Evolutionary conservation across 92 coral and sea anemone genomes (phyloP), one percentile per base, ranked within the genome.

Genomic region (Zoanthus sansibaricus): DNA sequence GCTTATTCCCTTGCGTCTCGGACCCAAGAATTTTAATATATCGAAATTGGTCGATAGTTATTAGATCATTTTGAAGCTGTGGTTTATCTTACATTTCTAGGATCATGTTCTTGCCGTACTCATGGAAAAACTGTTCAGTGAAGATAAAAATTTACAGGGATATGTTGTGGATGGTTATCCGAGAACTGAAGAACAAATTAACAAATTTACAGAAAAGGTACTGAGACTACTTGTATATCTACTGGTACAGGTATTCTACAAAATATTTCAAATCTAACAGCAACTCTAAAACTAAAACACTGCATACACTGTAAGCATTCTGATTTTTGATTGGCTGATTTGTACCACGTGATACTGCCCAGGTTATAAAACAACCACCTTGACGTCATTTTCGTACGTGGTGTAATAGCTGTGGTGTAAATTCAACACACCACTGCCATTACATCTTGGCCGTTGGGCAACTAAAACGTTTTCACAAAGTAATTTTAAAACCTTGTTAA

Each of bases 141-240:
- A 95, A 20, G 98, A 95, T 21, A 94, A 89, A 83, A 95, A 95
- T 89, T 61, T 92, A 30, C 85, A 93, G 68, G 98, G 98, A 4
- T 95, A 95, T 86, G 93, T 93, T 25, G 87, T 95, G 83, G 97
- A 92, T 56, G 97, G 98, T 48, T 95, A 86, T 54, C 98, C 98
- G 54, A 91, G 97, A 80, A 88, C 97, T 66, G 94, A 88, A 20
- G 98, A 95, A 33, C 98, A 95, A 83, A 67, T 93, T 31, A 92
- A 78, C 54, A 86, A 90, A 69, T 95, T 95, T 76, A 95, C 91
- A 12, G 95, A 94, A 71, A 95, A 95, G 98, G 98, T 95, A 83
- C 58, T 51, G 21, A 25, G 46, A 3, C 18, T 7, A 11, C 12
- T 7, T 49, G 9, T 49, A 49, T 44, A 0, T 67, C 52, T 15